phyloP scores from a whole-genome alignment of 2,113 vertebrate genomes.

The Chaetorhynchus papuensis region DNA sequence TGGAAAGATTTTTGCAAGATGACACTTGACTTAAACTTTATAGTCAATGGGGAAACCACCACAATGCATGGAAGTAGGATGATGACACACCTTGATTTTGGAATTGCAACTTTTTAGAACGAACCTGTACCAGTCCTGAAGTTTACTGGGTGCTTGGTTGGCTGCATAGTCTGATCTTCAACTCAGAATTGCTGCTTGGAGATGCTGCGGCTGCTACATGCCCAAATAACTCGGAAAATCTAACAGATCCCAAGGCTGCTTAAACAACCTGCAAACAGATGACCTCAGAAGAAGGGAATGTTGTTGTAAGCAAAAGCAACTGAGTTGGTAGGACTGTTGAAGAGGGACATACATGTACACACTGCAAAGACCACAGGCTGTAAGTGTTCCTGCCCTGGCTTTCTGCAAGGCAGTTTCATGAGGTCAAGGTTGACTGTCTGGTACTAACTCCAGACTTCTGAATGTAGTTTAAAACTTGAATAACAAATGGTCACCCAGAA shows the following conservation, averaged over 20 bases:
- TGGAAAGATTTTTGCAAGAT: neutral
- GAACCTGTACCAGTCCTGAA: neutral
- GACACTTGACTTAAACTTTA: neutral
- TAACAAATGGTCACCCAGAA: neutral
- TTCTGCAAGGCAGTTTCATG: neutral
- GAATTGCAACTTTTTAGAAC: neutral
- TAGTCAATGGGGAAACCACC: neutral
- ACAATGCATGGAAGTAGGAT: neutral
- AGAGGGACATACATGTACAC: neutral
- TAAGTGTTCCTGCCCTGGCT: neutral
- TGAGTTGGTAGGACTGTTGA: neutral
- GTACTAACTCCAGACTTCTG: neutral
- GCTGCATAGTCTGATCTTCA: neutral
- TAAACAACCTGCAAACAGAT: neutral
- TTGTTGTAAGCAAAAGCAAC: neutral
- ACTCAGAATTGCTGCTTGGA: neutral
- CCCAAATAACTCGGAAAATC: neutral
- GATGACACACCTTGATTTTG: neutral
- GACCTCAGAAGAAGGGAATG: neutral
- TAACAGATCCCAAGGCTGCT: neutral
- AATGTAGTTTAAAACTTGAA: neutral
- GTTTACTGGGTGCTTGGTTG: neutral
- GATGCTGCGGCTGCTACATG: neutral
- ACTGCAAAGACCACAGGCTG: neutral
- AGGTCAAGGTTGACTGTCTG: neutral